Percentiles rank a stretch among this genome's conserved stretches.
Evolutionary conservation across 1,140 invertebrate species (phyloP).

Genomic region (Triops longicaudatus): DNA sequence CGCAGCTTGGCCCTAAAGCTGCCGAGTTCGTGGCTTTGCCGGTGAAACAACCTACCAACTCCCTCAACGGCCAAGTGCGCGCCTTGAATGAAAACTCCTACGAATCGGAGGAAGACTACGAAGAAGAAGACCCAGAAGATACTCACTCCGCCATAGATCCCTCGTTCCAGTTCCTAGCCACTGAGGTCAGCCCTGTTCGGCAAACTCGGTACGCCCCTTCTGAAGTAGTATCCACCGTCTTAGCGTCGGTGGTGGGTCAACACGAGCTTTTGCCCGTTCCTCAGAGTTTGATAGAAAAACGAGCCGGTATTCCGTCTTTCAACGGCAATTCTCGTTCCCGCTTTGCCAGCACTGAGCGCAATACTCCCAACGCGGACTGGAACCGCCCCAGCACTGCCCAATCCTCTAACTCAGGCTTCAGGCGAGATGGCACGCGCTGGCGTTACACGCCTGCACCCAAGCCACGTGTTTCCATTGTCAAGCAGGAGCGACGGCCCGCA

Average conservation of each 20-base stretch:
- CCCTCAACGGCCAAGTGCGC: not conserved
- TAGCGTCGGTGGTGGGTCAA: not conserved
- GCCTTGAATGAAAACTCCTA: not conserved
- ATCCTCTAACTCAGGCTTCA: conserved; percentile 46
- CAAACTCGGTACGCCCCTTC: not conserved
- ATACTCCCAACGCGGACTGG: not conserved
- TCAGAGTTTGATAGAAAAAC: not conserved
- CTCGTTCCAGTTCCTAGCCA: not conserved
- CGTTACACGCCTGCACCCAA: conserved; percentile 80
- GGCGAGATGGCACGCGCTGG: conserved; percentile 48
- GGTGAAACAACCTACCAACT: not conserved
- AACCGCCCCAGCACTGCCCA: conserved; percentile 60
- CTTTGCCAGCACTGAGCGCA: not conserved
- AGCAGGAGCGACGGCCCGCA: conserved; percentile 44
- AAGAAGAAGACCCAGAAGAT: not conserved
- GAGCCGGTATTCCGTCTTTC: not conserved
- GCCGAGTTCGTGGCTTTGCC: not conserved
- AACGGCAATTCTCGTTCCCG: not conserved
- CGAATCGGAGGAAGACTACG: not conserved
- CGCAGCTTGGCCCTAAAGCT: not conserved
- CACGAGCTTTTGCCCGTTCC: not conserved
- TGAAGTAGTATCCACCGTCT: not conserved
- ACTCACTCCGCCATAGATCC: not conserved
- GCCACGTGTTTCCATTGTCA: conserved; percentile 62
- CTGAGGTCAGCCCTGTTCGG: not conserved